A percentile compares a stretch with the other conserved stretches of the same genome.
Evolutionary conservation across 1,140 invertebrate genomes (phyloP).

Genomic region (Papilio dardanus): DNA sequence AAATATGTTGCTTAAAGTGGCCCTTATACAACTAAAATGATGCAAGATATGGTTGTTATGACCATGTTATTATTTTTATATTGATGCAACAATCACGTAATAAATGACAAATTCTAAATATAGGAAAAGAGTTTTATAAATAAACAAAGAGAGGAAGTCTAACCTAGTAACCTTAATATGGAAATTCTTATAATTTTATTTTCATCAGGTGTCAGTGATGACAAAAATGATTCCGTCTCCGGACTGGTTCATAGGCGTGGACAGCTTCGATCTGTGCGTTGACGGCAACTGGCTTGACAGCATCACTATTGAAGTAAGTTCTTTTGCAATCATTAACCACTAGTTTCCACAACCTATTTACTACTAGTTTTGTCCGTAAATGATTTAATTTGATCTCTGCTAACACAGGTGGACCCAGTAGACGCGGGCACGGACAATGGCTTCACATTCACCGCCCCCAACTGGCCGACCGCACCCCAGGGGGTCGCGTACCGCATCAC

Average conservation of each 20-base stretch:
- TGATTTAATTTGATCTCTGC: neutral
- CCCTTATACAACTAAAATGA: neutral
- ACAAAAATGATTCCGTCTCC: conserved; percentile 94
- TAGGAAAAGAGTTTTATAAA: no score
- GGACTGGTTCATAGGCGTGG: conserved; percentile 99
- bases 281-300: conserved; percentile 97
- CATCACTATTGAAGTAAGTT: conserved; percentile 92
- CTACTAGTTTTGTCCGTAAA: neutral
- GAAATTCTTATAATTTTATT: neutral
- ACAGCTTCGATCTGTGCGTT: conserved; percentile 94
- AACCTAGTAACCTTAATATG: no score
- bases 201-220: conserved; percentile 90
- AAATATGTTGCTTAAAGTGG: neutral
- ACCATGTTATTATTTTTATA: no score
- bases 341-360: neutral
- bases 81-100: no score
- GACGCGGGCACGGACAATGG: conserved; percentile 99
- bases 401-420: conserved; percentile 91
- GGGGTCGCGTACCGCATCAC: conserved; percentile 96
- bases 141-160: no score
- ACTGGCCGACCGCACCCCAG: conserved; percentile 95
- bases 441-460: conserved; percentile 97
- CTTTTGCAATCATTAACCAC: neutral
- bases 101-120: no score
- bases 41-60: no score